Conservation (phyloP, 2,113 vertebrate genomes). For the Poecile atricapillus region DNA sequence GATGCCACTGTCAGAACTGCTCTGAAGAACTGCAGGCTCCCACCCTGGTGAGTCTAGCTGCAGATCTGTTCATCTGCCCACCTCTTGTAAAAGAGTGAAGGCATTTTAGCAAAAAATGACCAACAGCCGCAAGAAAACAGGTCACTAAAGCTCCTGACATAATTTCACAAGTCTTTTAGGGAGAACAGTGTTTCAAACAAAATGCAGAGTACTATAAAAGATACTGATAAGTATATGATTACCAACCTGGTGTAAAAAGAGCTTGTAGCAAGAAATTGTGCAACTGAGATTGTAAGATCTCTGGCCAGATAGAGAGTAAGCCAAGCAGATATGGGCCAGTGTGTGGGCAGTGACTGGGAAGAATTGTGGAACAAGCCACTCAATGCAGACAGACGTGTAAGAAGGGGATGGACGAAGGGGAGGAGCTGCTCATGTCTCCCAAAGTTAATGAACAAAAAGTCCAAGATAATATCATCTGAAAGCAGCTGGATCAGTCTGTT, state of each 20-base stretch:
- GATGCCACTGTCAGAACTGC: not conserved
- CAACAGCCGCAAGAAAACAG: not conserved
- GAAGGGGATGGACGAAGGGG: not conserved
- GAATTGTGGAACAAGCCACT: not conserved
- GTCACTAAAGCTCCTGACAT: not conserved
- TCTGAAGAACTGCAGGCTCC: not conserved
- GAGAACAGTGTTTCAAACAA: not conserved
- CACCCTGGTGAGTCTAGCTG: not conserved
- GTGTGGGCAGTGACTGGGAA: not conserved
- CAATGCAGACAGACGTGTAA: not conserved
- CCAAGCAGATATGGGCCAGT: not conserved
- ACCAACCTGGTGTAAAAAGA: not conserved
- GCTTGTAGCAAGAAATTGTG: constrained; percentile 14
- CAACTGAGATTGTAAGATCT: not conserved
- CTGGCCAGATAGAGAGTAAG: not conserved
- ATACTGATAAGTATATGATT: not conserved
- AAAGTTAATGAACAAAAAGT: not conserved
- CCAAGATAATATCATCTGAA: constrained; percentile 1
- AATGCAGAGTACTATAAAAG: not conserved
- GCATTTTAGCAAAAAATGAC: not conserved
- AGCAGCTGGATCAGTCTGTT: constrained; percentile 2
- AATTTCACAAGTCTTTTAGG: not conserved
- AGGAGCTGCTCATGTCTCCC: not conserved
- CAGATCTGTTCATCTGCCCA: not conserved
- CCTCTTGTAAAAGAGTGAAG: not conserved